Evolutionary conservation across 2,113 vertebrate species (phyloP).

Genomic region (Polyodon spathula): DNA sequence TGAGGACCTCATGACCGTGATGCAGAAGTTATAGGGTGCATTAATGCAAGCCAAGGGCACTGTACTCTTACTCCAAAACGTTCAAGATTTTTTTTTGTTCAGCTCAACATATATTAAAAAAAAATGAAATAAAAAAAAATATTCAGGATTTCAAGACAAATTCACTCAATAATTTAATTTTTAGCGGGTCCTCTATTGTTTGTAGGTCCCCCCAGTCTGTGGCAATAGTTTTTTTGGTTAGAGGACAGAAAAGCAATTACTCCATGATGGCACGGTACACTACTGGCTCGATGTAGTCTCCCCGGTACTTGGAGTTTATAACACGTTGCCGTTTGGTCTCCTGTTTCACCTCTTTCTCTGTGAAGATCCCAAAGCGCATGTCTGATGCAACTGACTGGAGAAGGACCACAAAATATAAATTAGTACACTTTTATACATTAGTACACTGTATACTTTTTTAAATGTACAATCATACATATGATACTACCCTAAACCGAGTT

Average conservation of each 20-base stretch:
- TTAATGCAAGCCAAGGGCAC: not conserved
- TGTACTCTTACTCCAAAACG: not conserved
- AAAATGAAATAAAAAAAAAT: not conserved
- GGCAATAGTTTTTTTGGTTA: not conserved
- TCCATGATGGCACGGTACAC: conserved; percentile 95
- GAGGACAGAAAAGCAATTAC: conserved; percentile 36
- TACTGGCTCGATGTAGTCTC: conserved; percentile 89
- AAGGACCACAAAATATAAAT: conserved; percentile 1
- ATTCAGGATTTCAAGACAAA: too few relatives aligned
- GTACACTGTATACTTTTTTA: too few relatives aligned
- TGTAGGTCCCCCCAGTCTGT: not conserved
- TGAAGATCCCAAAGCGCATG: conserved; percentile 94
- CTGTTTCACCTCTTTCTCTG: conserved; percentile 79
- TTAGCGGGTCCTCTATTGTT: conserved; percentile 6
- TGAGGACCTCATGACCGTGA: too few relatives aligned
- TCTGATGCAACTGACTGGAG: conserved; percentile 88
- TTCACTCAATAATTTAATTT: conserved; percentile 15
- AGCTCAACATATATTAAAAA: not conserved
- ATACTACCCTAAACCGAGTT: too few relatives aligned
- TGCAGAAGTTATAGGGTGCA: not conserved
- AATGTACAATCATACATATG: too few relatives aligned
- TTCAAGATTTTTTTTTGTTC: not conserved
- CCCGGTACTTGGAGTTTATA: conserved; percentile 90
- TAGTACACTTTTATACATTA: not conserved
- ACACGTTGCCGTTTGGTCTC: conserved; percentile 89